Evolutionary conservation across 2,888 invertebrate species (phyloP).

Genomic region (Eristalinus sepulchralis): DNA sequence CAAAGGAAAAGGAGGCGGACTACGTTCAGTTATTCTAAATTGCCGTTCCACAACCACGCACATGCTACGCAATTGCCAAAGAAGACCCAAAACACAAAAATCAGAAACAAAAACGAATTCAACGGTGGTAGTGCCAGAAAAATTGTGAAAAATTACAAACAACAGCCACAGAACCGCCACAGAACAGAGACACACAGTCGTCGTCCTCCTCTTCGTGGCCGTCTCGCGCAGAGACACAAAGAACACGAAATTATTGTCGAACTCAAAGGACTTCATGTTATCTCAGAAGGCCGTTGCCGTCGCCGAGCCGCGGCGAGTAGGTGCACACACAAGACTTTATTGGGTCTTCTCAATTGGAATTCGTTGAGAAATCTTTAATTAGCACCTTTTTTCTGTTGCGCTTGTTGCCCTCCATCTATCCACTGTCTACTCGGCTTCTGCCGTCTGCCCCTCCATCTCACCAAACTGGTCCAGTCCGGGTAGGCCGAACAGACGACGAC

Average conservation of each 20-base stretch:
- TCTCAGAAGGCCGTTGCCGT: conserved; percentile 5
- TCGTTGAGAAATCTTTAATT: conserved; percentile 69
- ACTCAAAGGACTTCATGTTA: conserved; percentile 62
- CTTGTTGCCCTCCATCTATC: conserved; percentile 18
- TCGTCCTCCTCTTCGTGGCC: not conserved
- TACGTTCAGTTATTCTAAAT: not conserved
- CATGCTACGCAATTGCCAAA: not conserved
- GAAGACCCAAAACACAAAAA: not conserved
- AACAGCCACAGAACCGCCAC: not conserved
- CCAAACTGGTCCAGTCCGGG: not conserved
- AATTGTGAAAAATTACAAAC: not conserved
- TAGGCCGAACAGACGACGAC: too few species aligned
- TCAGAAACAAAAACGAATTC: conserved; percentile 38
- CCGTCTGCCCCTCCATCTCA: too few species aligned
- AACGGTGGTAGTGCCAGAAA: conserved; percentile 41
- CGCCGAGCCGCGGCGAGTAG: not conserved
- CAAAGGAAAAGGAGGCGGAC: too few species aligned
- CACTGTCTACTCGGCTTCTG: not conserved
- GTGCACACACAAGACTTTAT: conserved; percentile 50
- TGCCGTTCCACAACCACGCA: not conserved
- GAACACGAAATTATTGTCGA: conserved; percentile 66
- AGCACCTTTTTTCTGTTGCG: conserved; percentile 57
- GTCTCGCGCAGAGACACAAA: conserved; percentile 16
- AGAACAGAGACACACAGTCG: not conserved
- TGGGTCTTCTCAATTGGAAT: conserved; percentile 59